Base-by-base conservation (phyloP, 2,113 vertebrate genomes). In the Cheilinus undulatus region DNA sequence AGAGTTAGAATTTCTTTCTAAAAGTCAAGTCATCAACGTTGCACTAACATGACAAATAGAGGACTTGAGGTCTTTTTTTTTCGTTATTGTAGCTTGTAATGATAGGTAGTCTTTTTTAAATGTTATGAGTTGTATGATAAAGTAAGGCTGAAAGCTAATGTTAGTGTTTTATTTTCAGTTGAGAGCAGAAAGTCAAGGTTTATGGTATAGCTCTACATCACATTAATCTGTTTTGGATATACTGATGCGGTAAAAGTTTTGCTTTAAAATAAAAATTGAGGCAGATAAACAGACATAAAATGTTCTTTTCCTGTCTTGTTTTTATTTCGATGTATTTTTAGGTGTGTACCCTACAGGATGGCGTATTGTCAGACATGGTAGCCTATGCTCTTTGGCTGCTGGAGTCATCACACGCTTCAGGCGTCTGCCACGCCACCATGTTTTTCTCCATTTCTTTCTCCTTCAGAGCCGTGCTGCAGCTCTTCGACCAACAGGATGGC, bases 371-470 rank as follows among this genome's bases (percentile, higher is more conserved):
- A 1, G 95, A 97, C 57, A 94, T 96, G 38, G 97, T 99, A 62
- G 95, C 93, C 79, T 99, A 97, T 54, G 97, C 97, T 0, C 90
- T 99, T 28, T 99, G 97, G 97, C 90, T 99, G 53, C 91, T 99
- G 95, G 97, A 99, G 82, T 99, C 97, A 66, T 98, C 97, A 14
- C 97, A 99, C 0, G 95, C 97, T 4, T 98, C 97, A 0, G 97
- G 97, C 48, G 96, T 97, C 88, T 99, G 97, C 89, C 97, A 99
- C 45, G 97, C 97, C 82, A 99, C 97, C 86, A 98, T 99, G 96
- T 99, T 99, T 88, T 99, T 99, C 92, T 98, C 97, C 79, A 98
- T 98, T 79, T 97, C 96, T 52, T 99, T 99, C 90, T 96, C 96
- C 12, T 98, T 98, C 85, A 92, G 97, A 30, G 96, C 95, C 0